Percentiles rank a stretch among this genome's conserved stretches.
Conservation (phyloP, 2,888 invertebrate genomes). For the Rhamphomyia laevipes region DNA sequence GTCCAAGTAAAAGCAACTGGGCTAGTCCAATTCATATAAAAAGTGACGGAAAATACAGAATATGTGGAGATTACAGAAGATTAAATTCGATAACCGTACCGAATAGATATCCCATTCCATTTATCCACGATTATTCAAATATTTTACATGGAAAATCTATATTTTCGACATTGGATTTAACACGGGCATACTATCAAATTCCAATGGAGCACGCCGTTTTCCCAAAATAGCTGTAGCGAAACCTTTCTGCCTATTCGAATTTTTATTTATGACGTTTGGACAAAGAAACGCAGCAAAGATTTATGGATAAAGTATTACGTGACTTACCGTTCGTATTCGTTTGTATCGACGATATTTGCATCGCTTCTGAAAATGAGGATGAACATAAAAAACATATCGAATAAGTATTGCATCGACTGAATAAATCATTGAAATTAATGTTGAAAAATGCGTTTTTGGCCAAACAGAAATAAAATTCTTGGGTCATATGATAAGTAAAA, state of each 20-base stretch:
- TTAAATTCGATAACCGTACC: neutral
- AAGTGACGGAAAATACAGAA: neutral
- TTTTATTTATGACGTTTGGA: slow-evolving; percentile 24
- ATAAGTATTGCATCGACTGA: slow-evolving; percentile 15
- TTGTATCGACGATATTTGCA: slow-evolving; percentile 23
- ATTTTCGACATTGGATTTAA: slow-evolving; percentile 13
- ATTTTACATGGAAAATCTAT: slow-evolving; percentile 11
- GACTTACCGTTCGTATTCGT: slow-evolving; percentile 14
- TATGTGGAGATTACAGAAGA: neutral
- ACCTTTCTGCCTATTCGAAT: slow-evolving; percentile 28
- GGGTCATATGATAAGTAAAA: slow-evolving; percentile 8
- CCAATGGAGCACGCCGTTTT: slow-evolving; percentile 11
- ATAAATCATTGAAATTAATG: slow-evolving; percentile 17
- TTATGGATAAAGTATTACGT: slow-evolving; percentile 12
- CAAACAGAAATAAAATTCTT: slow-evolving; percentile 11
- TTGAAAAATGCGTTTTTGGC: slow-evolving; percentile 14
- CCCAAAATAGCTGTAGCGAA: slow-evolving; percentile 19
- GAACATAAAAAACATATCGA: slow-evolving; percentile 17
- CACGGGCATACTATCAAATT: slow-evolving; percentile 12
- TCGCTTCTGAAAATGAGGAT: slow-evolving; percentile 16
- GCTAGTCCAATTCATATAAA: neutral
- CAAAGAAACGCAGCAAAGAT: slow-evolving; percentile 23
- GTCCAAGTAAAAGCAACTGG: neutral
- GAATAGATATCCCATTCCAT: neutral
- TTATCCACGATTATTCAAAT: slow-evolving; percentile 9